Evolutionary conservation across 2,888 invertebrate species (phyloP), one percentile per base, ranked within the genome.

Genomic region (Agrilus cyanescens): DNA sequence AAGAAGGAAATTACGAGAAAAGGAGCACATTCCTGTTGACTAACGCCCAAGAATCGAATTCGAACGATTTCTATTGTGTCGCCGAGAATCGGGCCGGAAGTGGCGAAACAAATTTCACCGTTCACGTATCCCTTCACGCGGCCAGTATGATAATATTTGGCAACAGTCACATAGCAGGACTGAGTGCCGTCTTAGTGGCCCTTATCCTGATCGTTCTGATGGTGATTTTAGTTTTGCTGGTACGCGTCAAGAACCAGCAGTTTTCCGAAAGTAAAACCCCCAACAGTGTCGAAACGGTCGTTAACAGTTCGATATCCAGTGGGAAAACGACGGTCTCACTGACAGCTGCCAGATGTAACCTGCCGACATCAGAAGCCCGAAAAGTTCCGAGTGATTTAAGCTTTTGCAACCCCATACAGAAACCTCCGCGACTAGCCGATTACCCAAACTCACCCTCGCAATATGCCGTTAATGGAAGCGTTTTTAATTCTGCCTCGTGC

Each of bases 71-170:
- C 67, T 85, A 85, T 62, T 91, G 91, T 65, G 82, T 88, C 2
- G 90, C 90, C 7, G 88, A 89, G 65, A 93, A 91, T 66, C 80
- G 83, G 46, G 91, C 87, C 4, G 91, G 90, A 15, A 84, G 78
- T 57, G 83, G 85, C 29, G 88, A 88, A 68, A 86, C 87, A 12
- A 91, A 91, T 66, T 90, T 90, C 59, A 90, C 90, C 31, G 72
- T 91, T 32, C 83, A 85, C 59, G 85, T 91, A 41, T 78, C 82
- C 40, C 76, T 85, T 67, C 70, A 80, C 44, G 75, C 85, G 36
- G 84, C 82, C 20, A 86, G 87, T 38, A 83, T 87, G 74, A 82
- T 83, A 3, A 82, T 84, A 1, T 67, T 90, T 45, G 87, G 85
- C 37, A 84, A 82, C 50, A 85, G 87, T 7, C 88, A 89, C 63